A percentile compares a stretch with the other conserved stretches of the same genome.
These are phyloP conservation scores for Rhogogaster chlorosoma DNA, from an alignment of 2,888 invertebrate species.

Conservation along the genomic window DNA sequence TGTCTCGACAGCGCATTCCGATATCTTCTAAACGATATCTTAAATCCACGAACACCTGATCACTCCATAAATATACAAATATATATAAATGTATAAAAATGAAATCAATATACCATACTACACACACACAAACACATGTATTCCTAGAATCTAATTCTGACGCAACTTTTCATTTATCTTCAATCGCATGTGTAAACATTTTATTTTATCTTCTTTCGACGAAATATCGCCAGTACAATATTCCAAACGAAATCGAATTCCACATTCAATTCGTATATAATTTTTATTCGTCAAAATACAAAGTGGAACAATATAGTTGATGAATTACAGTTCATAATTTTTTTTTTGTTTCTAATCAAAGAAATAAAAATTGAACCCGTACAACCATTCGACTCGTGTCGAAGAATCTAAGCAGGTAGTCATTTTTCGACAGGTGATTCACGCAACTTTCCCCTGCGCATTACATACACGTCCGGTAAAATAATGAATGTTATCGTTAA, in stretches of 20 bases:
- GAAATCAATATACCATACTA: background rate
- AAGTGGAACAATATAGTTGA: no score
- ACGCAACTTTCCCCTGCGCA: constrained; percentile 5
- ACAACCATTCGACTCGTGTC: background rate
- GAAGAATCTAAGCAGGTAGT: background rate
- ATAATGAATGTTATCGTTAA: constrained; percentile 18
- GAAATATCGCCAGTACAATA: no score
- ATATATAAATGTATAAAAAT: background rate
- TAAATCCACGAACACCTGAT: background rate
- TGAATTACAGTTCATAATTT: no score
- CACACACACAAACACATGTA: background rate
- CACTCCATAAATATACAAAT: background rate
- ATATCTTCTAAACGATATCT: background rate
- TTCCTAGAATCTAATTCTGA: background rate
- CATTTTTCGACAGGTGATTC: constrained; percentile 18
- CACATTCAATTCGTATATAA: no score
- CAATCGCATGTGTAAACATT: no score
- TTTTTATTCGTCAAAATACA: no score
- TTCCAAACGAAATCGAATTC: no score
- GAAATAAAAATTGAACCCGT: background rate
- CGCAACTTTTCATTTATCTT: background rate
- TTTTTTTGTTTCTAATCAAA: background rate
- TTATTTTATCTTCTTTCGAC: no score
- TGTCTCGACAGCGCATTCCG: background rate
- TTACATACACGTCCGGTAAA: background rate